Base-by-base conservation (phyloP, 2,797 vertebrate genomes). In the Corythornis leucogaster region DNA sequence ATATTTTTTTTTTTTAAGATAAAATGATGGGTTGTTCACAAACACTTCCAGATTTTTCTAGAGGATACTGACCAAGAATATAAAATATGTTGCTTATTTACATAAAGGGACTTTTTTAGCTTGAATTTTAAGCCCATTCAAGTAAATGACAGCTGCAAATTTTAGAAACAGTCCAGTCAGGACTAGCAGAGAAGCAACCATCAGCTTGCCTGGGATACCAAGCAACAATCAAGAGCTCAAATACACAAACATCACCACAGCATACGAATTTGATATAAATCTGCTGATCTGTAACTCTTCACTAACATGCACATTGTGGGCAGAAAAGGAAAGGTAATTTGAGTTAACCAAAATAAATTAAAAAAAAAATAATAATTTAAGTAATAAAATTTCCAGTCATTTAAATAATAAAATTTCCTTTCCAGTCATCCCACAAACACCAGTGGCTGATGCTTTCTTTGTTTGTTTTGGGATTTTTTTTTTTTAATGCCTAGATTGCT, bases 21-120 rank as follows among this genome's bases (percentile, higher is more conserved):
- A 77, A 90, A 95, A 95, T 92, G 90, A 94, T 54, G 66, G 83
- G 94, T 92, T 96, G 45, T 54, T 94, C 90, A 55, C 81, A 93
- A 90, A 87, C 78, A 89, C 31, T 71, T 86, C 85, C 93, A 90
- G 78, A 57, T 22, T 94, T 80, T 50, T 75, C 86, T 88, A 66
- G 64, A 91, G 75, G 78, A 57, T 73, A 85, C 55, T 84, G 59
- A 21, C 54, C 73, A 66, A 85, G 78, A 89, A 90, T 91, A 80
- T 80, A 68, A 92, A 94, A 85, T 92, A 25, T 7, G 18, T 71
- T 77, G 50, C 75, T 82, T 89, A 66, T 95, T 95, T 95, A 75
- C 88, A 93, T 80, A 88, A 88, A 43, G 68, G 74, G 38, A 68
- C 20, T 71, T 90, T 93, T 95, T 93, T 68, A 88, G 78, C 55